phyloP scores from a whole-genome alignment of 2,797 vertebrate genomes.

The Lutjanus campechanus region DNA sequence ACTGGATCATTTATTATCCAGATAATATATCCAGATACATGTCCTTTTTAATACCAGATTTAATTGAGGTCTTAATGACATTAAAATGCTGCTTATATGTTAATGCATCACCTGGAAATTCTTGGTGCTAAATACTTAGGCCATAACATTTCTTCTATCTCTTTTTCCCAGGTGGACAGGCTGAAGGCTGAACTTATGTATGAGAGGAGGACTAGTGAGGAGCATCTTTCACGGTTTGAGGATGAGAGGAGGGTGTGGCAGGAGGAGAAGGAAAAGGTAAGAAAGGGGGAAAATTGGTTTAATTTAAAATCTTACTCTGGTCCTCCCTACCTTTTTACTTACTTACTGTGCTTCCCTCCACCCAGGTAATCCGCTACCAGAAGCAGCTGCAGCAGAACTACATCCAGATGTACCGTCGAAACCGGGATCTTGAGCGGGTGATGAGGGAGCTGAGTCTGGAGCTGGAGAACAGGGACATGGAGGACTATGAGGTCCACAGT shows the following conservation, averaged over 20 bases:
- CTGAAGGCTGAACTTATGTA: slow-evolving; percentile 90
- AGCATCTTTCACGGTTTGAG: slow-evolving; percentile 92
- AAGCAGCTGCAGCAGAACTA: slow-evolving; percentile 99
- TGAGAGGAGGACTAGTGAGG: slow-evolving; percentile 90
- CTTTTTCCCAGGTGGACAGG: slow-evolving; percentile 85
- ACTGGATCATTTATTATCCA: too few species aligned
- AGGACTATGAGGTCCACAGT: slow-evolving; percentile 91
- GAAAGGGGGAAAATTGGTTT: too few species aligned
- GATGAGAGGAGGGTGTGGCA: slow-evolving; percentile 95
- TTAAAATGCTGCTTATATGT: too few species aligned
- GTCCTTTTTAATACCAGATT: too few species aligned
- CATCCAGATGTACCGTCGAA: slow-evolving; percentile 98
- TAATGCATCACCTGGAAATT: too few species aligned
- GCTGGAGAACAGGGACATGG: slow-evolving; percentile 91
- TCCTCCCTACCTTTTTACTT: background rate
- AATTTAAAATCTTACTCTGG: slow-evolving; percentile 13
- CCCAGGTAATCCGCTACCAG: slow-evolving; percentile 94
- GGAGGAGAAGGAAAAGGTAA: slow-evolving; percentile 95
- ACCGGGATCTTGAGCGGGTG: slow-evolving; percentile 94
- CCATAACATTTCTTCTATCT: background rate
- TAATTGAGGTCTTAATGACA: too few species aligned
- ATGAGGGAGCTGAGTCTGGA: slow-evolving; percentile 95
- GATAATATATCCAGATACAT: too few species aligned
- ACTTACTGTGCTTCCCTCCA: background rate
- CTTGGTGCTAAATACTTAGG: too few species aligned